Conservation (phyloP, 2,888 invertebrate genomes). For the Pecten maximus region DNA sequence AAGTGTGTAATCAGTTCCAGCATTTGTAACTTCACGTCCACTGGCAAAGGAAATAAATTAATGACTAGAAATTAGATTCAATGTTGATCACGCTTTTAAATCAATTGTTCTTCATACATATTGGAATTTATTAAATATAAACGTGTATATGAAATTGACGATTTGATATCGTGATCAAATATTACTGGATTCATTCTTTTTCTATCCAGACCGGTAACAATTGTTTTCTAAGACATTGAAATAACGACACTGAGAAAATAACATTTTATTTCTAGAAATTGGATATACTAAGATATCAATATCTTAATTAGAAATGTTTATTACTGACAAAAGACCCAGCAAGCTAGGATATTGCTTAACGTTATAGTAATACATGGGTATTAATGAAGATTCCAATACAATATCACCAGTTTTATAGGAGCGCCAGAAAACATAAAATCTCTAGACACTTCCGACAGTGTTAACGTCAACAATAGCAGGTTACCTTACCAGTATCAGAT, state of each 20-base stretch:
- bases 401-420: background rate
- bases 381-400: background rate
- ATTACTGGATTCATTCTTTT: background rate
- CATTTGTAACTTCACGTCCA: too few species aligned
- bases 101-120: too few species aligned
- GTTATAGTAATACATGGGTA: background rate
- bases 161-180: background rate
- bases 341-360: background rate
- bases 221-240: background rate
- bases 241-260: background rate
- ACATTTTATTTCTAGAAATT: background rate
- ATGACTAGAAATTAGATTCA: too few species aligned
- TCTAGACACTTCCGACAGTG: background rate
- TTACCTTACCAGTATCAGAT: background rate
- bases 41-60: too few species aligned
- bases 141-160: background rate
- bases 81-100: too few species aligned
- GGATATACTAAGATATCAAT: background rate
- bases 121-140: too few species aligned
- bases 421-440: background rate
- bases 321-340: background rate
- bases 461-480: background rate
- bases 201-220: background rate
- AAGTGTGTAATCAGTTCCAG: too few species aligned
- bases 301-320: background rate